Base-by-base conservation (phyloP, 1,140 invertebrate genomes). In the Agrypnia vestita region DNA sequence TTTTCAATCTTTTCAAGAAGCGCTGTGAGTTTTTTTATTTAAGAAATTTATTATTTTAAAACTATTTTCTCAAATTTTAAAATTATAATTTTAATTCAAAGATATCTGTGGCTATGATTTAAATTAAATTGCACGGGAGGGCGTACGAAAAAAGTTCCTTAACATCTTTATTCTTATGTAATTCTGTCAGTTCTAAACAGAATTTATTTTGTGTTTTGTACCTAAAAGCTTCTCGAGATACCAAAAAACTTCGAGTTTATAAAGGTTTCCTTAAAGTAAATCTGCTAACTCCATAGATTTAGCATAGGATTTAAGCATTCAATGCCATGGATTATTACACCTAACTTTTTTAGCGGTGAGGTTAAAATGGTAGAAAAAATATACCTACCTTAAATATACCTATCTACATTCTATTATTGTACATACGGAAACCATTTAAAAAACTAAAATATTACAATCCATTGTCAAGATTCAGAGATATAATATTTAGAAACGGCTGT, bases 141-240 rank as follows among this genome's bases (percentile, higher is more conserved):
- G 12, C 13, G 55, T 59, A 53, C 21, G n/a, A 44, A 64, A 64
- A 43, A 64, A 64, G 11, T 64, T 35, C n/a, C 19, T 17, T 35
- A 15, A 19, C 55, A 17, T 59, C 55, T 59, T 21, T 21, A 19
- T 59, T 19, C 15, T 59, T 13, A 59, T 59, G 55, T 59, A 15
- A 59, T 59, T 59, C 21, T 11, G 55, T 59, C 55, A 15, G 51
- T 12, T 19, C 61, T 64, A 6, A 44, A 35, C 19, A 35, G 61
- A 64, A 64, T 64, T 64, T 64, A 64, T 64, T 64, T 64, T 64
- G n/a, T 64, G 35, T 64, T 64, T n/a, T 64, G 61, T 59, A 44
- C 61, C 61, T 35, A 13, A 44, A 35, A 44, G n/a, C 35, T 10
- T 35, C 11, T 64, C 19, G 35, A 64, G 21, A 13, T 64, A 53